Evolutionary conservation across 2,113 vertebrate species (phyloP), one percentile per base, ranked within the genome.

Genomic region (Jaculus jaculus): DNA sequence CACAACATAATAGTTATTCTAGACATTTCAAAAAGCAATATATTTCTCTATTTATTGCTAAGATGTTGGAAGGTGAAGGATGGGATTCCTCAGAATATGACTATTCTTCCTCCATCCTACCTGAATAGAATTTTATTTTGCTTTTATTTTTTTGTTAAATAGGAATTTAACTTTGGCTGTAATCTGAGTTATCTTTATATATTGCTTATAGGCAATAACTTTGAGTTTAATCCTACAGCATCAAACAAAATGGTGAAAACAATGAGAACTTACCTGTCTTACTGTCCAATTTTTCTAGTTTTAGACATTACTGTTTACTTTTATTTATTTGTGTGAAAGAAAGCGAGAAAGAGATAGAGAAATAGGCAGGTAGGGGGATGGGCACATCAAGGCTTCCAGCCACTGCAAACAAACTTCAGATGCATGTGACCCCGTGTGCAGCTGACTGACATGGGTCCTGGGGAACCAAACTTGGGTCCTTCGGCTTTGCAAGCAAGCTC

Each of bases 81-180:
- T 63, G 87, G 32, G 9, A 63, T 47, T 47, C 12, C 8, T 15
- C 81, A 47, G 10, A n/a, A 20, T 58, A 4, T 66, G 85, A 77
- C 8, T 6, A 0, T 6, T 47, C 7, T 1, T 26, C 15, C 34
- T 6, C 7, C 54, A 47, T 82, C 4, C 26, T 77, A 16, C 5
- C 12, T 58, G 4, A 5, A 28, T 23, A 15, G 2, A 39, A 16
- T 69, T 68, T 20, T 42, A 21, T 47, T 47, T 47, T 47, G 8
- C 42, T 47, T 47, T 47, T 47, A 6, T 47, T 47, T 47, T 47
- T 47, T 8, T 47, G 30, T 72, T 42, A 24, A 89, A 42, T 72
- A 21, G 2, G 2, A 71, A 66, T 11, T 83, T 85, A 9, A 3
- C 63, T 78, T 87, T 63, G 4, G 0, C 47, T n/a, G 51, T 72